phyloP scores from a whole-genome alignment of 2,797 vertebrate genomes.

The Peromyscus melanophrys region DNA sequence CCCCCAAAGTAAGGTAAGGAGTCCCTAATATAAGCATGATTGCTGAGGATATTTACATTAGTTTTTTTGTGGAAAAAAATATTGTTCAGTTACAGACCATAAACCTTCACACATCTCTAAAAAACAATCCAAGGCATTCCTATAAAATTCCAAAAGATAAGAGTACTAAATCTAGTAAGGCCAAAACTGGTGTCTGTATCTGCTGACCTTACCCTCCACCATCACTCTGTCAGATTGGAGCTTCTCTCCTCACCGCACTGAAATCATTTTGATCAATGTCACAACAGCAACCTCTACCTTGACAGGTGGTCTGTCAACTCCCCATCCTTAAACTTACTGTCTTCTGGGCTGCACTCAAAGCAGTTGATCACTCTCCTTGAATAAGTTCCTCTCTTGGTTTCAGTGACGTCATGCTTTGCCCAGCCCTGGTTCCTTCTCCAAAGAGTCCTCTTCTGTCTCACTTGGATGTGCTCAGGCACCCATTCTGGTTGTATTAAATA shows the following conservation, averaged over 20 bases:
- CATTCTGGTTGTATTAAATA: slow-evolving; percentile 32
- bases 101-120: background rate
- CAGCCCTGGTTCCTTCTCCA: slow-evolving; percentile 15
- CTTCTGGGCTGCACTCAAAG: slow-evolving; percentile 19
- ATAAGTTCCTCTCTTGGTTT: slow-evolving; percentile 49
- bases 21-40: slow-evolving; percentile 26
- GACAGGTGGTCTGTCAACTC: background rate
- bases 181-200: background rate
- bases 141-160: slow-evolving; percentile 46
- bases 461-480: background rate
- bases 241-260: background rate
- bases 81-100: slow-evolving; percentile 2
- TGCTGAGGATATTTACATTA: slow-evolving; percentile 18
- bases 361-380: slow-evolving; percentile 19
- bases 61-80: slow-evolving; percentile 36
- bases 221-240: slow-evolving; percentile 33
- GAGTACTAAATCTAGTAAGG: background rate
- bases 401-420: background rate
- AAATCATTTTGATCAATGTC: slow-evolving; percentile 32
- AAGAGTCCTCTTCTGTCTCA: slow-evolving; percentile 39
- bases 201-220: background rate
- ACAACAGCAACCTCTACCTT: slow-evolving; percentile 48
- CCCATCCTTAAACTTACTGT: slow-evolving; percentile 50
- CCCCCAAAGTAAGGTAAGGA: slow-evolving; percentile 36
- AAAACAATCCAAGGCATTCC: slow-evolving; percentile 11